These are phyloP conservation scores for Acrobasis suavella DNA, from an alignment of 2,888 invertebrate genomes.

Conservation along the genomic window DNA sequence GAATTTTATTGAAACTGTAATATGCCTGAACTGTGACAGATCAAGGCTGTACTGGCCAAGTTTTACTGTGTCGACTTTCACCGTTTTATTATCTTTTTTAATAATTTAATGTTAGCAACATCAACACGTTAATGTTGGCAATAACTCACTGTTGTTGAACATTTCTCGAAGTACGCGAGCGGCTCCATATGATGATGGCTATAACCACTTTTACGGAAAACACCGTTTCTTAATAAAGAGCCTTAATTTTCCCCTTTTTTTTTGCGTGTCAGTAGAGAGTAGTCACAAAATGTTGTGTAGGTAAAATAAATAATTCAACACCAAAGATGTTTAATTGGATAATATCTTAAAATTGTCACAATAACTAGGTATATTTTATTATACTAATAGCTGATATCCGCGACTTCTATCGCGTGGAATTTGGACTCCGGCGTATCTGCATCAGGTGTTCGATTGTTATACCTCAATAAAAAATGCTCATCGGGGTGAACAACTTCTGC, in stretches of 20 bases:
- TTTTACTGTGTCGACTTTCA: conserved; percentile 21
- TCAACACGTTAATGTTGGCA: not conserved
- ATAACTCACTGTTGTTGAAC: not conserved
- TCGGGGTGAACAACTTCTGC: too few species aligned
- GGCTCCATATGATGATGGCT: not conserved
- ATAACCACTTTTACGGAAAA: not conserved
- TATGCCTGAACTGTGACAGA: conserved; percentile 1
- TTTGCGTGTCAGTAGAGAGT: not conserved
- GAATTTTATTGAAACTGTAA: too few species aligned
- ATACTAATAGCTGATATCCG: too few species aligned
- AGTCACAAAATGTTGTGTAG: too few species aligned
- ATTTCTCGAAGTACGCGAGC: not conserved
- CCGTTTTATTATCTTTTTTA: conserved; percentile 17
- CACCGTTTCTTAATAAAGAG: not conserved
- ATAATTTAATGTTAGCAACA: conserved; percentile 6
- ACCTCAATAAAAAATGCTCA: too few species aligned
- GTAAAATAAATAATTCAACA: too few species aligned
- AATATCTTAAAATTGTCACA: too few species aligned
- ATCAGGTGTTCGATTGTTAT: too few species aligned
- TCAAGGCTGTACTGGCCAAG: conserved; percentile 2
- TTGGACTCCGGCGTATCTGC: too few species aligned
- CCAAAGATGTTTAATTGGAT: too few species aligned
- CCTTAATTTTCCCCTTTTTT: not conserved
- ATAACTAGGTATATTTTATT: too few species aligned
- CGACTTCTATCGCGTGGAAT: too few species aligned